Conservation (phyloP, 2,797 vertebrate species). For the Pygocentrus nattereri region DNA sequence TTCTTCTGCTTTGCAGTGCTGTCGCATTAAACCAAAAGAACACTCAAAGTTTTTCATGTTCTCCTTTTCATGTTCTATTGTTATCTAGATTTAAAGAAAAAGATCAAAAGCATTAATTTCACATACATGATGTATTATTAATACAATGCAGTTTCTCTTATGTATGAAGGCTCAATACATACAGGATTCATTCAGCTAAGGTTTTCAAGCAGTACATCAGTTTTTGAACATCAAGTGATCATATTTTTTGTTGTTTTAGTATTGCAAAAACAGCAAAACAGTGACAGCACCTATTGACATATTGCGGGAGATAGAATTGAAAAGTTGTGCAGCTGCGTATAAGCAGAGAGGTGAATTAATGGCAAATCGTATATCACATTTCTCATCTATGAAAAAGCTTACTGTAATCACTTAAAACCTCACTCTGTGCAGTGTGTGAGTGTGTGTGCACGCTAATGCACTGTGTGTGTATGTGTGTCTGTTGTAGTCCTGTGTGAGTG, state of each 20-base stretch:
- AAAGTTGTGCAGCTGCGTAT: slow-evolving; percentile 45
- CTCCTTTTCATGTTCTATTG: background rate
- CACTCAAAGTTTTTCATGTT: too few species aligned
- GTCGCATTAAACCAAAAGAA: too few species aligned
- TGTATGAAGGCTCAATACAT: background rate
- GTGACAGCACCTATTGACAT: slow-evolving; percentile 38
- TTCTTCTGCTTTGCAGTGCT: too few species aligned
- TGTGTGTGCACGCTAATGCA: slow-evolving; percentile 30
- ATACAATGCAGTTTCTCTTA: background rate
- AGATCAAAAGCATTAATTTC: slow-evolving; percentile 1
- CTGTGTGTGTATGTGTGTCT: background rate
- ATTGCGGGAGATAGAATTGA: slow-evolving; percentile 42
- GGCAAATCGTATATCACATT: slow-evolving; percentile 40
- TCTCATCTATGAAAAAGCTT: slow-evolving; percentile 60
- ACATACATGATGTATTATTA: background rate
- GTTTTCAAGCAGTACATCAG: slow-evolving; percentile 15
- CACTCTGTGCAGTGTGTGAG: slow-evolving; percentile 21
- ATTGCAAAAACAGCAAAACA: slow-evolving; percentile 44
- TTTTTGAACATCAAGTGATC: slow-evolving; percentile 21
- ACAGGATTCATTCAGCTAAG: slow-evolving; percentile 18
- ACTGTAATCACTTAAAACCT: slow-evolving; percentile 56
- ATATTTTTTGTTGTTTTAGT: slow-evolving; percentile 50
- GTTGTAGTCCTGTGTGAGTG: slow-evolving; percentile 55
- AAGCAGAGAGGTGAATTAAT: slow-evolving; percentile 50
- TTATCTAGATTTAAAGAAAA: background rate